Evolutionary conservation across 53 echinoderm and acorn worm species (phyloP).

Genomic region (Apostichopus leukothele): DNA sequence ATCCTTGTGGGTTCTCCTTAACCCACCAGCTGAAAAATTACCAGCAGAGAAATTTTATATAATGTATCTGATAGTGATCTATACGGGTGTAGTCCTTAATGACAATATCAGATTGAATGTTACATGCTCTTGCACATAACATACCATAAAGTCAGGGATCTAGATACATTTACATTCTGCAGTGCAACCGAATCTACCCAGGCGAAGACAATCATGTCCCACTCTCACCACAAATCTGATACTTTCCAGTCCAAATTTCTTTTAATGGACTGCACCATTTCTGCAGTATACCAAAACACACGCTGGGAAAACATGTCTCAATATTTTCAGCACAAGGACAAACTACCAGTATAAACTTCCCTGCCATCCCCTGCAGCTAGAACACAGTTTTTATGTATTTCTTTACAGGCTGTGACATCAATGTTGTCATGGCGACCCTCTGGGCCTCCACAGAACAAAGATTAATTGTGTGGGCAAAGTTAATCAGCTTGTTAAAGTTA

Average conservation of each 20-base stretch:
- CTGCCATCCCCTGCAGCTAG: conserved; percentile 9
- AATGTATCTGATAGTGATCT: no score
- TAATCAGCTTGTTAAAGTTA: background rate
- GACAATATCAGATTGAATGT: no score
- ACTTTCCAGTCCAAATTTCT: background rate
- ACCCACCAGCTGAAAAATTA: no score
- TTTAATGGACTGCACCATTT: background rate
- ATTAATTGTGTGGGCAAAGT: conserved; percentile 23
- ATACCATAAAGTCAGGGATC: background rate
- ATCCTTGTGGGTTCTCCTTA: no score
- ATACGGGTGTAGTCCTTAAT: no score
- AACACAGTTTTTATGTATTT: conserved; percentile 13
- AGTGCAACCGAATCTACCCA: background rate
- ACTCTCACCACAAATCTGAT: background rate
- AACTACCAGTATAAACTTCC: conserved; percentile 35
- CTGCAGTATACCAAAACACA: background rate
- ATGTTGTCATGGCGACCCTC: conserved; percentile 68
- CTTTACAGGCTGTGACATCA: conserved; percentile 64
- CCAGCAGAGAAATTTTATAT: no score
- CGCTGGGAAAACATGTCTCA: conserved; percentile 8
- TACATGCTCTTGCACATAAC: background rate
- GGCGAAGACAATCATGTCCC: background rate
- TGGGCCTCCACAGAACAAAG: conserved; percentile 3
- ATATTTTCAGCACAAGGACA: conserved; percentile 24
- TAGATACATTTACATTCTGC: background rate